Evolutionary conservation across 1,140 invertebrate species (phyloP), one percentile per base, ranked within the genome.

Genomic region (Nasonia vitripennis): DNA sequence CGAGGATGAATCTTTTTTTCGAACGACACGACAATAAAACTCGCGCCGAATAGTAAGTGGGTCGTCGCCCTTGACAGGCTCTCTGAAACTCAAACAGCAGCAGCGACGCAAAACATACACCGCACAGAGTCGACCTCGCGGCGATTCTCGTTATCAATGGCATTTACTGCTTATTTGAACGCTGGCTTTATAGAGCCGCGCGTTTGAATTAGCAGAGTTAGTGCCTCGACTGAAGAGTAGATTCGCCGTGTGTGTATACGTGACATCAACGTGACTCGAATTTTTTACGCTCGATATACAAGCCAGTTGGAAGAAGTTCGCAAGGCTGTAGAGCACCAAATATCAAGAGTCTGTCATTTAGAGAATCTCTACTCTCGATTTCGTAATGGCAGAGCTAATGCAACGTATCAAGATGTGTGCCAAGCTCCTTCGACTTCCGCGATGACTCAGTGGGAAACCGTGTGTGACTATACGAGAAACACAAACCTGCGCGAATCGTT

Each of bases 121-220:
- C 27, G n/a, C n/a, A 71, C 27, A 5, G 10, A 14, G 20, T 78
- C 27, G 51, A 37, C 14, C 55, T 75, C 34, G 34, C 37, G 55
- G 20, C 27, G 48, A 62, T 17, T 41, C 78, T 70, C 55, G 62
- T 80, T 80, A 80, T 80, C 78, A 80, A 80, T 80, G 78, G 62
- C 78, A 80, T 41, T 80, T 45, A 45, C 31, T 23, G 41, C 20
- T 68, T 41, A 23, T 34, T 34, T 55, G 17, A 17, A 27, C 80
- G 71, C 41, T 7, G 11, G 20, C 73, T n/a, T 71, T 62, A 37
- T 62, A 41, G 0, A 67, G 62, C n/a, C 10, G 23, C 48, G 20
- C 73, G 31, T 41, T 45, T n/a, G 34, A 71, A 71, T 71, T 31
- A 31, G 27, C 70, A 27, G 9, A 10, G 34, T 37, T 37, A 37